phyloP scores from a whole-genome alignment of 2,797 vertebrate genomes.

The Huso huso region DNA sequence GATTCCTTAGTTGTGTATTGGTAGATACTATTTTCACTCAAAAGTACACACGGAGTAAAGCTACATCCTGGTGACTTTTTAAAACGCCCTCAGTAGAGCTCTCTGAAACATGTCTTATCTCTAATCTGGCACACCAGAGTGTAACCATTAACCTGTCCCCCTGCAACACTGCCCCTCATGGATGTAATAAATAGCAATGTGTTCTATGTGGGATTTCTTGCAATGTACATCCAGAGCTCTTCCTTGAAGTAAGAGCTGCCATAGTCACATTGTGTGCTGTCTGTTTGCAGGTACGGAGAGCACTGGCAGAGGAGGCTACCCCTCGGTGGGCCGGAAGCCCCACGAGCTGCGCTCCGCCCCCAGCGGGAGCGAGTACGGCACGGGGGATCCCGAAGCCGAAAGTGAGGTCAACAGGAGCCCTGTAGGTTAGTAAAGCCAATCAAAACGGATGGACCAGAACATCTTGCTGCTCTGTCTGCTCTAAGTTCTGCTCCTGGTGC shows the following conservation, averaged over 20 bases:
- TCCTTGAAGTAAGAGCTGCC: background rate
- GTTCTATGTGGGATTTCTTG: no score
- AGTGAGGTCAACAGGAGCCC: slow-evolving; percentile 40
- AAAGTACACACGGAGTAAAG: no score
- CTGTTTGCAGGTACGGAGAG: slow-evolving; percentile 47
- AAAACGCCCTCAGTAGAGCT: no score
- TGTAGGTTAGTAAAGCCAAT: slow-evolving; percentile 39
- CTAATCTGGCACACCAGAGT: no score
- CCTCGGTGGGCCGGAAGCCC: slow-evolving; percentile 58
- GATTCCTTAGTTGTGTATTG: no score
- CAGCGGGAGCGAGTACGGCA: slow-evolving; percentile 30
- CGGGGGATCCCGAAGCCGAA: slow-evolving; percentile 20
- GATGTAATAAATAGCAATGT: background rate
- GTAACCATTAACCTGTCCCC: background rate
- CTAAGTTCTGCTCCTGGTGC: no score
- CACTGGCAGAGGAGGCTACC: slow-evolving; percentile 51
- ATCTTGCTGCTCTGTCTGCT: no score
- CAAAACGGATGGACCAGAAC: background rate
- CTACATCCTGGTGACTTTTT: no score
- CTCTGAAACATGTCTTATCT: no score
- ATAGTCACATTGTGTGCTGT: background rate
- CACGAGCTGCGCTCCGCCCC: slow-evolving; percentile 50
- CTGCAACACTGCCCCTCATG: background rate
- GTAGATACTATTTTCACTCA: no score
- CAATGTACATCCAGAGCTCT: no score